Conservation (phyloP, 2,888 invertebrate genomes). For the Aplocera efformata region DNA sequence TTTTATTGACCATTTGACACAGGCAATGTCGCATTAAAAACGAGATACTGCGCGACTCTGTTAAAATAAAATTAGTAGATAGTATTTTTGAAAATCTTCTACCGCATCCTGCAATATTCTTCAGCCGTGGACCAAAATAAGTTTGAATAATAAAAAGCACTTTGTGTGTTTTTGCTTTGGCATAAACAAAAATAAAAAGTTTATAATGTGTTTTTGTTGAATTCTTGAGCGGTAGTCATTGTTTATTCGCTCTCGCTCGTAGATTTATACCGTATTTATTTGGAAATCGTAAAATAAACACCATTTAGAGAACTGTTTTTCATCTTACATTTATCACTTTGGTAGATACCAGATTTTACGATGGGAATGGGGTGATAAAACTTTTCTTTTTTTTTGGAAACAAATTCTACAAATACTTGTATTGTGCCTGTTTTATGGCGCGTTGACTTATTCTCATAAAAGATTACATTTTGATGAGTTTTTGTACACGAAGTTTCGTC, state of each 20-base stretch:
- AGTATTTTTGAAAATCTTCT: too few relatives aligned
- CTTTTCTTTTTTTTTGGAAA: neutral
- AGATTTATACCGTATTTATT: constrained; percentile 23
- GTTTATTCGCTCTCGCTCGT: constrained; percentile 11
- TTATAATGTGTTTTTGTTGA: constrained; percentile 10
- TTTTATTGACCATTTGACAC: too few relatives aligned
- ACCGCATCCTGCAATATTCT: neutral
- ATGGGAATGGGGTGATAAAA: constrained; percentile 8
- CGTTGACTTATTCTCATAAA: too few relatives aligned
- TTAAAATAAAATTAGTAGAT: too few relatives aligned
- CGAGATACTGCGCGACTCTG: too few relatives aligned
- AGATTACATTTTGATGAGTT: too few relatives aligned
- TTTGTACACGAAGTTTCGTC: too few relatives aligned
- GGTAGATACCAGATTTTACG: constrained; percentile 16
- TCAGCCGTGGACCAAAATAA: constrained; percentile 11
- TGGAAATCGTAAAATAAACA: constrained; percentile 23
- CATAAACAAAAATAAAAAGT: constrained; percentile 11
- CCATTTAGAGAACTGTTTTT: constrained; percentile 16
- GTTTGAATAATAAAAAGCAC: constrained; percentile 14
- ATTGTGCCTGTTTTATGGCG: neutral
- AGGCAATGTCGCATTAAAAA: too few relatives aligned
- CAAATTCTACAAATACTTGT: neutral
- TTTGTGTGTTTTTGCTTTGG: constrained; percentile 13
- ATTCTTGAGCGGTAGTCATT: constrained; percentile 1
- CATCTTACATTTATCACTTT: constrained; percentile 22